A percentile compares a stretch with the other conserved stretches of the same genome.
Evolutionary conservation across 2,113 vertebrate genomes (phyloP).

Genomic region (Agapornis roseicollis): DNA sequence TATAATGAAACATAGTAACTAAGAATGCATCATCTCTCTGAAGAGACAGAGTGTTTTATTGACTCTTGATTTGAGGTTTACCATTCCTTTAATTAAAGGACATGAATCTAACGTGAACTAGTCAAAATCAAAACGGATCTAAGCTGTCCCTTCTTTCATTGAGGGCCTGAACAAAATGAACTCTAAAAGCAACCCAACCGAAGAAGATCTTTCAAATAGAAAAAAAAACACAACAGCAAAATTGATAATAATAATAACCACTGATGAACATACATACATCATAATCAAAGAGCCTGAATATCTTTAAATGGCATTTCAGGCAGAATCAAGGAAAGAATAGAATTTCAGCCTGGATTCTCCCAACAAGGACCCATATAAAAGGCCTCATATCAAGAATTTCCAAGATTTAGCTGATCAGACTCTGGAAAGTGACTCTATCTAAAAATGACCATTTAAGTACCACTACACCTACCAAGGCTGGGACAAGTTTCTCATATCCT

Average conservation of each 20-base stretch:
- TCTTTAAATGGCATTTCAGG: background rate
- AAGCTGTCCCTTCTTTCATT: background rate
- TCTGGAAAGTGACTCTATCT: background rate
- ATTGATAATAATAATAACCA: background rate
- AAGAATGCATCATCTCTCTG: background rate
- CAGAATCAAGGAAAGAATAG: background rate
- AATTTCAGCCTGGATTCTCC: background rate
- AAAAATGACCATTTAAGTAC: background rate
- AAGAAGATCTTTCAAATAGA: background rate
- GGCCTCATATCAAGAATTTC: background rate
- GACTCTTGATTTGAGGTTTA: background rate
- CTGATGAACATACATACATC: background rate
- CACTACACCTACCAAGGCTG: rapidly evolving
- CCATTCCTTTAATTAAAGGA: background rate
- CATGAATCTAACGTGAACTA: background rate
- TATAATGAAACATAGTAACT: background rate
- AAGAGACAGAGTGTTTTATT: background rate
- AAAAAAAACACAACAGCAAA: background rate
- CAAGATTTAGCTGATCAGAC: background rate
- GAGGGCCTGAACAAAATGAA: background rate
- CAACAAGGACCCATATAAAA: background rate
- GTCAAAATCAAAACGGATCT: background rate
- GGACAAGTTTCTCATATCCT: background rate
- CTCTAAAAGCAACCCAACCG: background rate
- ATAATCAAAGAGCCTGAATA: background rate